Base-by-base conservation (phyloP, 1,140 invertebrate genomes). In the Drosophila pseudoobscura region DNA sequence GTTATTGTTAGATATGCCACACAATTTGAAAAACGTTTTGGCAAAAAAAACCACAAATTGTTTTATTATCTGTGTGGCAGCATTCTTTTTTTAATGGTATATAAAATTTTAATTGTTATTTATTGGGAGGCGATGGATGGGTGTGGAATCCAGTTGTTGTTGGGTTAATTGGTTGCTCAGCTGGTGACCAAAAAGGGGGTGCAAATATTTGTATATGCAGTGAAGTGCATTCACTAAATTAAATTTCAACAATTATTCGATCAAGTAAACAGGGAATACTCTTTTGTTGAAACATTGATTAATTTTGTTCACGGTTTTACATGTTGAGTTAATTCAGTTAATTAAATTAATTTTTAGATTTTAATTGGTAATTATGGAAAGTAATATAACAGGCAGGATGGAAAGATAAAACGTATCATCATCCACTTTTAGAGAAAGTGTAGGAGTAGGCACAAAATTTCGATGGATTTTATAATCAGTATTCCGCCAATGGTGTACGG, bases 31-130 rank as follows among this genome's bases (percentile, higher is more conserved):
- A 39, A 39, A 39, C 35, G 35, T 39, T 39, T 39, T 39, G 35
- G 11, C 35, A 57, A 63, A 54, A 55, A 68, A 76, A 75, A 78
- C 78, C 78, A 57, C 82, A 87, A 88, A 82, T 75, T 69, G 82
- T 85, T 85, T 87, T 87, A 87, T 87, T 71, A 65, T 77, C 50
- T 63, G 8, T 39, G 11, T 13, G 35, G 35, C 11, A 13, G 11
- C 3, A 13, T 39, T 13, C 35, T 39, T 39, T 61, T 39, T 53
- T 39, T 53, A 29, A 58, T 75, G 24, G 49, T 59, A 58, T 58
- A 71, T 78, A 63, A 88, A 88, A 72, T 82, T 68, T 82, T 88
- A 78, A 88, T 78, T 82, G 31, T 55, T 52, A 52, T 69, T 87
- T 59, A 77, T 80, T 76, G 59, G 41, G 5, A 4, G 24, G 24